Evolutionary conservation across 2,113 vertebrate species (phyloP).

Genomic region (Thunnus thynnus): DNA sequence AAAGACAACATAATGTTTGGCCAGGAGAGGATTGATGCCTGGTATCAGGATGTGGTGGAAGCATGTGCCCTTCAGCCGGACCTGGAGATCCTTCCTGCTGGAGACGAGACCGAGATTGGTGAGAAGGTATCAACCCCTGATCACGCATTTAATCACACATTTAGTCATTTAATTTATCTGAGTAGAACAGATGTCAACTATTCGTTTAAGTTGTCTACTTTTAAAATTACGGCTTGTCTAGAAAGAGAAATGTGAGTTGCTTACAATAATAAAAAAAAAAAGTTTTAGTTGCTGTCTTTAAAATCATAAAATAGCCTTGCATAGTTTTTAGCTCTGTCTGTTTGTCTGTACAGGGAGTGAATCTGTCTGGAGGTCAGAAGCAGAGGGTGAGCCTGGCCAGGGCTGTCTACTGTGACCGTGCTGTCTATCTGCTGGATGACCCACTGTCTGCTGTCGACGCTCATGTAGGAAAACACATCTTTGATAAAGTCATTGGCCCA

Average conservation of each 20-base stretch:
- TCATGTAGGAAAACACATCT: conserved; percentile 96
- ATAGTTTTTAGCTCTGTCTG: not conserved
- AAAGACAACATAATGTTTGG: conserved; percentile 93
- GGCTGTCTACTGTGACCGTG: conserved; percentile 90
- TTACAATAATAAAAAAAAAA: too few relatives aligned
- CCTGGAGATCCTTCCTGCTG: conserved; percentile 91
- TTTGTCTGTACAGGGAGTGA: conserved; percentile 88
- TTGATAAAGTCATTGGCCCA: conserved; percentile 94
- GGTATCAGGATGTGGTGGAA: conserved; percentile 89
- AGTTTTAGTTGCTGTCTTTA: too few relatives aligned
- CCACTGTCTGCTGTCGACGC: conserved; percentile 95
- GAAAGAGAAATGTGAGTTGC: too few relatives aligned
- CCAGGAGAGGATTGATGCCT: conserved; percentile 82
- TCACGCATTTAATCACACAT: not conserved
- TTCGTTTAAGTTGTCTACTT: not conserved
- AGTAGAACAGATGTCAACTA: not conserved
- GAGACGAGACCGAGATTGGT: conserved; percentile 94
- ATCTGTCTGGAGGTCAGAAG: conserved; percentile 97
- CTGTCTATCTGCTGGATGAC: conserved; percentile 93
- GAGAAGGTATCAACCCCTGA: conserved; percentile 88
- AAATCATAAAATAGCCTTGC: not conserved
- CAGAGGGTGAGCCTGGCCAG: conserved; percentile 95
- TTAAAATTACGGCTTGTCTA: not conserved
- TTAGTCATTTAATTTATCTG: not conserved
- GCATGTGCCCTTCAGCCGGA: conserved; percentile 93